Base-by-base conservation (phyloP, 2,888 invertebrate species). In the Hermodice carunculata region DNA sequence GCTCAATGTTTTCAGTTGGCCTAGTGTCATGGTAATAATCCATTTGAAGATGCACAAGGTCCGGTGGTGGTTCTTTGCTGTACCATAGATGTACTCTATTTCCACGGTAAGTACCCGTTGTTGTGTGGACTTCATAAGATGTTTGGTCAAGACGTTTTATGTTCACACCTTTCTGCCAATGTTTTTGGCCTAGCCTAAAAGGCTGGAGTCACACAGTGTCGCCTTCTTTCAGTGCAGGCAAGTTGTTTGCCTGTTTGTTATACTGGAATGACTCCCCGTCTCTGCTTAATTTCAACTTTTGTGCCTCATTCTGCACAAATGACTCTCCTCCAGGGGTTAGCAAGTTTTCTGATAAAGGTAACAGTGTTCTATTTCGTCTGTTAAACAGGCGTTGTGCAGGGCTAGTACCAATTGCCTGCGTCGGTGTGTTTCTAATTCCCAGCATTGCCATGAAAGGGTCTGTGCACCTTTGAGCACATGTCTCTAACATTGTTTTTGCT, bases 401-500 rank as follows among this genome's bases (percentile, higher is more conserved):
- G 17, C 37, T 37, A 37, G 37, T 14, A 17, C 17, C 17, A 17
- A 37, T 11, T 37, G 11, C 37, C 37, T 37, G 11, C 17, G 8
- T 11, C 17, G 37, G 37, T 37, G 37, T 37, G 37, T 37, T 37
- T 42, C 37, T 66, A 60, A 0, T 64, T 34, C 37, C 56, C 17
- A 59, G 11, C 17, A 59, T 31, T 34, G 54, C 60, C 8, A 59
- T 3, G 29, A 28, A 59, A 4, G 54, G 48, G 22, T 49, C 37
- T 24, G 42, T 24, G 11, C 44, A 22, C 5, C 22, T 17, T 22
- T 3, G 8, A 3, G 5, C 17, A 14, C 51, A 56, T 31, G 68
- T 73, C 11, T 17, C 57, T 19, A 74, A 46, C 1, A 75, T 26
- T 14, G 32, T 43, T 46, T n/a, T 74, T 77, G 60, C 54, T 1